phyloP scores from a whole-genome alignment of 2,113 vertebrate genomes.

The Albula glossodonta region DNA sequence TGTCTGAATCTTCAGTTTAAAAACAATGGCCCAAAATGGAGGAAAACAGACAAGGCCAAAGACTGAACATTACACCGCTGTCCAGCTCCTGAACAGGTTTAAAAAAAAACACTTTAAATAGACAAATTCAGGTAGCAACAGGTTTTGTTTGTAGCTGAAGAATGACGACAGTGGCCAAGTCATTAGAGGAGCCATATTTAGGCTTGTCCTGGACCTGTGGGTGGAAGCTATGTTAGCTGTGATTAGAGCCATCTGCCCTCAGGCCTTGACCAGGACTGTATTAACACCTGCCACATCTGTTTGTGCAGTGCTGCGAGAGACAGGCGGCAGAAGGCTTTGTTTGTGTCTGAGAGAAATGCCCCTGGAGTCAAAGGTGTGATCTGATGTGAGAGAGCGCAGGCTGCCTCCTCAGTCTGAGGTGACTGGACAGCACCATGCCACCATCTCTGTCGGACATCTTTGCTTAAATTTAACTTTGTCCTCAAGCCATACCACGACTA shows the following conservation, averaged over 20 bases:
- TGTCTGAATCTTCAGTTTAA: too few species aligned
- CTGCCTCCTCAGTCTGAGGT: not conserved
- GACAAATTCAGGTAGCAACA: not conserved
- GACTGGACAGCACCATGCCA: slow-evolving; percentile 4
- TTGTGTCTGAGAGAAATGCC: not conserved
- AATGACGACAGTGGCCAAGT: not conserved
- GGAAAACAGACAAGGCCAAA: not conserved
- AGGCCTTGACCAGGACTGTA: slow-evolving; percentile 10
- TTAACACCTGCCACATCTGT: slow-evolving; percentile 14
- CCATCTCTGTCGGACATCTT: not conserved
- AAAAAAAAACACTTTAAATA: not conserved
- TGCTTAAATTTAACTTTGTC: slow-evolving; percentile 11
- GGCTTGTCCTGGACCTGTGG: not conserved
- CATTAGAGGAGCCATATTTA: slow-evolving; percentile 6
- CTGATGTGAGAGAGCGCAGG: not conserved
- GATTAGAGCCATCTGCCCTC: slow-evolving; percentile 21
- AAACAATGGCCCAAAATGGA: not conserved
- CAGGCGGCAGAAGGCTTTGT: not conserved
- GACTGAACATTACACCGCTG: not conserved
- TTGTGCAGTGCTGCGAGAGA: not conserved
- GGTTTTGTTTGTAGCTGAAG: not conserved
- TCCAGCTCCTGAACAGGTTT: not conserved
- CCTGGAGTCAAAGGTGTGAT: not conserved
- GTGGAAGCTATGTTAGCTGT: slow-evolving; percentile 16
- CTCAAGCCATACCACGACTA: not conserved